phyloP scores from a whole-genome alignment of 2,113 vertebrate species.

The Strix aluco region DNA sequence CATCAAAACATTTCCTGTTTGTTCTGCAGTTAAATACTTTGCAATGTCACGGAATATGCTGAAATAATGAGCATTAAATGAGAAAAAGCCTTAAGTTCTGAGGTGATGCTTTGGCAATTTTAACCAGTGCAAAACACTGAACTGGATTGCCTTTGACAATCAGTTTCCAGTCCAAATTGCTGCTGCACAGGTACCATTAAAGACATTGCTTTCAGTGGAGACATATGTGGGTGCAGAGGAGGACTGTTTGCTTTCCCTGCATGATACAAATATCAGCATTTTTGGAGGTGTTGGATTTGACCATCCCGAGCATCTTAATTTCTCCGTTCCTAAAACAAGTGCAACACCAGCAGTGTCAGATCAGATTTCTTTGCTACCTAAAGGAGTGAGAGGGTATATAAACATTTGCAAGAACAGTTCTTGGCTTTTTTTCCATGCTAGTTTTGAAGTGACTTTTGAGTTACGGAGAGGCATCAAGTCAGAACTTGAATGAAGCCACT shows the following conservation, averaged over 20 bases:
- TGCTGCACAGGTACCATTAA: not conserved
- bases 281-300: not conserved
- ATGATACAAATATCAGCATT: fast-evolving
- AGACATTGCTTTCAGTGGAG: not conserved
- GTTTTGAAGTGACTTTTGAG: not conserved
- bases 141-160: not conserved
- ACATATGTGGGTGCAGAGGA: not conserved
- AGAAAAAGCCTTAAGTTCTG: not conserved
- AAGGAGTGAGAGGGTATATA: not conserved
- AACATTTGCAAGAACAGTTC: not conserved
- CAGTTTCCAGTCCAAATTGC: not conserved
- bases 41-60: not conserved
- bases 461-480: not conserved
- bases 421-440: not conserved
- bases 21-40: not conserved
- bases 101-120: not conserved
- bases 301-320: not conserved
- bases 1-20: not conserved
- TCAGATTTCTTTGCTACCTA: not conserved
- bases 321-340: not conserved
- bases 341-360: not conserved
- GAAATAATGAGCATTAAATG: not conserved
- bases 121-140: not conserved
- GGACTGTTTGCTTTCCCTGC: not conserved
- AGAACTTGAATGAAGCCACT: not conserved